Evolutionary conservation across 2,797 vertebrate genomes (phyloP).

Genomic region (Xenops minutus): DNA sequence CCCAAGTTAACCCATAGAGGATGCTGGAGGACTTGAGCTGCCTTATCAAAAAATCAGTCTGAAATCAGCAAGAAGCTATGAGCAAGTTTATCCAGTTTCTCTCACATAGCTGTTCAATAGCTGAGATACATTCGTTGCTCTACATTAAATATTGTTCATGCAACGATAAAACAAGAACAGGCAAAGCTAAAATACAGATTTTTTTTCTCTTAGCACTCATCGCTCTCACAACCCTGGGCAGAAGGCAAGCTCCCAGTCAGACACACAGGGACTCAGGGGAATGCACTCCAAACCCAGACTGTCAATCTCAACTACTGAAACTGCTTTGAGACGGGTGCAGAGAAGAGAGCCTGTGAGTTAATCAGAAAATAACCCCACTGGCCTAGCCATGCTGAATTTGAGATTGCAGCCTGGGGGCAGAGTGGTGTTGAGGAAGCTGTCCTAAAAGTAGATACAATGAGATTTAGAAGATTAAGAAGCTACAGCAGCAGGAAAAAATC

Average conservation of each 20-base stretch:
- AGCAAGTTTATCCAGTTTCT: conserved; percentile 10
- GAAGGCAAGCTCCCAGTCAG: not conserved
- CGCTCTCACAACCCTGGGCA: not conserved
- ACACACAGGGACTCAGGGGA: not conserved
- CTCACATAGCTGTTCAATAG: not conserved
- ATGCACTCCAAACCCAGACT: not conserved
- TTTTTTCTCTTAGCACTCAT: not conserved
- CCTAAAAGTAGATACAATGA: not conserved
- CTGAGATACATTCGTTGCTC: not conserved
- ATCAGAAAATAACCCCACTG: not conserved
- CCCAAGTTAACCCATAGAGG: not conserved
- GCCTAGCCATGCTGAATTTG: not conserved
- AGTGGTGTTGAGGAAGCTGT: not conserved
- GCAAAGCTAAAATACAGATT: not conserved
- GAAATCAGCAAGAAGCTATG: not conserved
- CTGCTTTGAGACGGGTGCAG: not conserved
- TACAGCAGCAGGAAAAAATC: not conserved
- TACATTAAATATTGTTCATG: not conserved
- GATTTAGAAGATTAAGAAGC: not conserved
- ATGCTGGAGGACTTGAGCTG: conserved; percentile 11
- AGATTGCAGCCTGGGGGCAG: not conserved
- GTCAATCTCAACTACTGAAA: not conserved
- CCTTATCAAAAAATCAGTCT: not conserved
- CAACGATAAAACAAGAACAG: not conserved
- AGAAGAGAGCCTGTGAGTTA: not conserved